Percentiles rank a stretch among this genome's conserved stretches.
Conservation (phyloP, 1,140 invertebrate species). For the Ooceraea biroi region DNA sequence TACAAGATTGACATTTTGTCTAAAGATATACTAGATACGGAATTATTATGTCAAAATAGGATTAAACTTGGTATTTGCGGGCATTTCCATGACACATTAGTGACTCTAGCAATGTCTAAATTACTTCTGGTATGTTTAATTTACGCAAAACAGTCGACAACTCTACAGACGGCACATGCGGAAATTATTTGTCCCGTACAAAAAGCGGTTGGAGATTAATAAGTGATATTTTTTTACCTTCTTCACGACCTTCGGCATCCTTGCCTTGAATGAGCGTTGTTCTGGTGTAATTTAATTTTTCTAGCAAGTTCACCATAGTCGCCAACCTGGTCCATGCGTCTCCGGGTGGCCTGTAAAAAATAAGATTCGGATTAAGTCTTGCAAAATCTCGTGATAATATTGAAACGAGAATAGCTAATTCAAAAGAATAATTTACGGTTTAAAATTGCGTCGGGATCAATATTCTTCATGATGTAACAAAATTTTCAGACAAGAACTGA, state of each 20-base stretch:
- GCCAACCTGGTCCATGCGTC: conserved; percentile 93
- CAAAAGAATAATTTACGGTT: conserved; percentile 61
- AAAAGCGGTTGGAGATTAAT: background rate
- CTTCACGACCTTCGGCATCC: conserved; percentile 77
- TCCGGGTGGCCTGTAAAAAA: conserved; percentile 89
- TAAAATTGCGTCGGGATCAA: conserved; percentile 40
- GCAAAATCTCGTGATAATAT: conserved; percentile 42
- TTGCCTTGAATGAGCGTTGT: conserved; percentile 79
- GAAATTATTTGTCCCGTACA: too few species aligned
- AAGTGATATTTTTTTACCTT: conserved; percentile 76
- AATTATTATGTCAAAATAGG: too few species aligned
- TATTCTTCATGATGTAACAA: conserved; percentile 45
- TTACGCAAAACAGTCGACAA: too few species aligned
- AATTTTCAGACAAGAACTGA: conserved; percentile 52
- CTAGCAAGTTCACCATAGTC: conserved; percentile 91
- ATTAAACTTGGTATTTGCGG: too few species aligned
- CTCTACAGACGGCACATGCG: too few species aligned
- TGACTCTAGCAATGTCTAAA: too few species aligned
- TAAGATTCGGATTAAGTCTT: conserved; percentile 34
- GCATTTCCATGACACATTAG: too few species aligned
- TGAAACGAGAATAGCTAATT: conserved; percentile 60
- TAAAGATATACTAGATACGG: too few species aligned
- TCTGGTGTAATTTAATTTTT: conserved; percentile 88
- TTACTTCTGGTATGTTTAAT: too few species aligned
- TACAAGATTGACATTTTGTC: too few species aligned